Base-by-base conservation (phyloP, 2,113 vertebrate genomes). In the Phalacrocorax aristotelis region DNA sequence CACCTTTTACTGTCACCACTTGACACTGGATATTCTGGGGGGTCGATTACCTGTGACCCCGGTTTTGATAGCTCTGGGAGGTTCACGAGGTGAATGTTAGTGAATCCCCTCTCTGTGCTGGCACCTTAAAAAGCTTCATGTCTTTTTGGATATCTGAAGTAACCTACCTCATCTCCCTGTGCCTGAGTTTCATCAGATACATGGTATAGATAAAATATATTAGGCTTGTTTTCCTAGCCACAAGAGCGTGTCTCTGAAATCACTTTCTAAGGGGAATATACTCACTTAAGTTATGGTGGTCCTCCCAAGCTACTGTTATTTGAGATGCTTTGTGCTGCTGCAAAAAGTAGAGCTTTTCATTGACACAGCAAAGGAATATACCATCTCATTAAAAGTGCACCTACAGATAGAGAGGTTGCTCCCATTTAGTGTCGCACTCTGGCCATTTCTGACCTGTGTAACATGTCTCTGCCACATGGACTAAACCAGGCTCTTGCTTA, bases 371-470 rank as follows among this genome's bases (percentile, higher is more conserved):
- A 55, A 52, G 51, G 52, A 85, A 54, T 10, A 13, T 26, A 46
- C 7, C 14, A 15, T 23, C 22, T 79, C 13, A 30, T 51, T 84
- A 26, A 46, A 87, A 55, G 5, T 54, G 15, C n/a, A 42, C 60
- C 68, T 46, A 20, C 6, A 49, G 55, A 44, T 23, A 27, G 44
- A 72, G 42, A 84, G n/a, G 29, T 48, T 68, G 44, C 40, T 76
- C 25, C 62, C 2, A 0, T 36, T 40, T 55, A 40, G 13, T 3
- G 2, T 40, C 0, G 0, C 7, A 7, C 23, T 49, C 9, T 2
- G 26, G 21, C 9, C 26, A 29, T 16, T 79, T 52, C 44, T 79
- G 42, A 51, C 36, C n/a, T 2, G 1, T 54, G 14, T 25, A 54
- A 84, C 34, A 9, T 1, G 1, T 34, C 64, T 81, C 34, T 76